phyloP scores from a whole-genome alignment of 2,888 invertebrate species.

The Matsumyia berberina region DNA sequence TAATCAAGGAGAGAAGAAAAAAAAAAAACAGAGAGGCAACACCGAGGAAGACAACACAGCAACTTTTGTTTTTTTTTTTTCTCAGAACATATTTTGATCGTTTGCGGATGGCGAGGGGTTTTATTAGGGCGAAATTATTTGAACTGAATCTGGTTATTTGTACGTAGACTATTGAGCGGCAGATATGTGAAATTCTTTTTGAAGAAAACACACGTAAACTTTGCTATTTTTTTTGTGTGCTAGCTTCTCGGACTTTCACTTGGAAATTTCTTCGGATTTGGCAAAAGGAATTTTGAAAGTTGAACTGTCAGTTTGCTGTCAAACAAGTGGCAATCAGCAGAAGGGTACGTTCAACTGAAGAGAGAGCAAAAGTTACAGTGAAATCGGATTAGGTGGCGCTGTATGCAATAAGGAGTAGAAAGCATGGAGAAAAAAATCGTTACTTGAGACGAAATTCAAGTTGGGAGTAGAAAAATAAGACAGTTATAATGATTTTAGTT shows the following conservation, averaged over 20 bases:
- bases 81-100: constrained; percentile 54
- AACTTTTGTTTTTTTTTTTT: constrained; percentile 32
- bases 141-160: neutral
- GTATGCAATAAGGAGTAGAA: neutral
- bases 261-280: constrained; percentile 72
- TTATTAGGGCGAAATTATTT: constrained; percentile 1
- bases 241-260: constrained; percentile 65
- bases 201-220: constrained; percentile 27
- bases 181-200: constrained; percentile 5
- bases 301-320: constrained; percentile 65
- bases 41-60: constrained; percentile 70
- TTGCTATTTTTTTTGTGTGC: constrained; percentile 30
- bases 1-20: constrained; percentile 8
- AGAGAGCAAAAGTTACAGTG: neutral
- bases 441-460: neutral
- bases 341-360: constrained; percentile 41
- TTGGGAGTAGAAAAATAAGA: neutral
- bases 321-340: constrained; percentile 66
- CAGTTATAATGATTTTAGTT: too few relatives aligned
- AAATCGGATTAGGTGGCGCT: neutral
- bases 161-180: neutral
- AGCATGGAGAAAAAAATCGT: neutral
- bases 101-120: neutral
- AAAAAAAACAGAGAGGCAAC: constrained; percentile 33
- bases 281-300: constrained; percentile 72